A percentile compares a stretch with the other conserved stretches of the same genome.
phyloP scores from a whole-genome alignment of 2,797 vertebrate species.

The Rhynchotus rufescens region DNA sequence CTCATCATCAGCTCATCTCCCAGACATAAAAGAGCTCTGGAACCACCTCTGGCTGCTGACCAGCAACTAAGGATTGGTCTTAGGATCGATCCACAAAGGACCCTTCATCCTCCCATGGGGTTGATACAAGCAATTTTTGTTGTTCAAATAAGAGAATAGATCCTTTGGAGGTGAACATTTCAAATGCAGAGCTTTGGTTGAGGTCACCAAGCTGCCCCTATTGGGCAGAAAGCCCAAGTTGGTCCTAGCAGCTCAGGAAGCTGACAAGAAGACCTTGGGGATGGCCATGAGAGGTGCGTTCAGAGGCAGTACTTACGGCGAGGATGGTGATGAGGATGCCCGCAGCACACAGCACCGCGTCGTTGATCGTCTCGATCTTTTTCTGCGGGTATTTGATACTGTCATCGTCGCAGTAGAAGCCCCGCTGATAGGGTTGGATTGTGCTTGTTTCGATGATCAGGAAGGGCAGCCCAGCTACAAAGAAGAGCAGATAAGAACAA shows the following conservation, averaged over 20 bases:
- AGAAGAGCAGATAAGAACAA: slow-evolving; percentile 1
- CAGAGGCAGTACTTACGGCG: slow-evolving; percentile 85
- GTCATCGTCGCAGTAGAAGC: slow-evolving; percentile 97
- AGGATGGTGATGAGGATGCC: slow-evolving; percentile 97
- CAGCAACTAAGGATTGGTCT: neutral
- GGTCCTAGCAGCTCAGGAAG: neutral
- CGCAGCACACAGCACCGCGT: slow-evolving; percentile 92
- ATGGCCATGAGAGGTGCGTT: neutral
- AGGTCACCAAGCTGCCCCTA: too few species aligned
- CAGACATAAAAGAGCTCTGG: neutral
- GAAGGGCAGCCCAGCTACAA: slow-evolving; percentile 94
- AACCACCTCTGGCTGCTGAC: neutral
- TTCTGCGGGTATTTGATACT: slow-evolving; percentile 97
- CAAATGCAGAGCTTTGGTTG: neutral
- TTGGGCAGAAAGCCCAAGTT: rapidly evolving
- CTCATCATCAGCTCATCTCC: too few species aligned
- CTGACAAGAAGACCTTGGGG: neutral
- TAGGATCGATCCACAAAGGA: neutral
- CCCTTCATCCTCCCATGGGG: neutral
- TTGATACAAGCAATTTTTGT: too few species aligned
- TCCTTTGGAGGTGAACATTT: neutral
- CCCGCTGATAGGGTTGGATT: slow-evolving; percentile 93
- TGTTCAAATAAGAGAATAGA: neutral
- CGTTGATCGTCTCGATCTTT: slow-evolving; percentile 94
- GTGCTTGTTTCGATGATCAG: slow-evolving; percentile 98